phyloP scores from a whole-genome alignment of 2,888 invertebrate genomes.

The Oeneis ivallda region DNA sequence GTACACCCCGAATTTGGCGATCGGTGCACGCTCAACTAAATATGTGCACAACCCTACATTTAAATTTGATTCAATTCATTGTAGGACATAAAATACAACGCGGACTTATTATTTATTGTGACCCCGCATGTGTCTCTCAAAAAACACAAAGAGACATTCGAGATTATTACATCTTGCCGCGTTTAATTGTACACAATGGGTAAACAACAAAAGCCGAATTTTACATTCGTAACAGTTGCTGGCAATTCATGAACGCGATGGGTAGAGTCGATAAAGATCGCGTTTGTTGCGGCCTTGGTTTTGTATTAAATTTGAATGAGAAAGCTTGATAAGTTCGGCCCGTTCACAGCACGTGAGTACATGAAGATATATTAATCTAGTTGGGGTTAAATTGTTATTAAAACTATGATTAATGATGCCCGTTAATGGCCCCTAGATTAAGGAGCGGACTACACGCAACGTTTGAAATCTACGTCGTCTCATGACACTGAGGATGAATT shows the following conservation, averaged over 20 bases:
- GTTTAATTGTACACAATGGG: constrained; percentile 79
- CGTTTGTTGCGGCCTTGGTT: constrained; percentile 70
- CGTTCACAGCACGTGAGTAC: constrained; percentile 63
- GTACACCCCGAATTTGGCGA: constrained; percentile 77
- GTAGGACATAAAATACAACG: constrained; percentile 60
- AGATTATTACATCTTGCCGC: constrained; percentile 79
- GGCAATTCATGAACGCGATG: constrained; percentile 51
- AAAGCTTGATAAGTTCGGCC: constrained; percentile 63
- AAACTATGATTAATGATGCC: constrained; percentile 79
- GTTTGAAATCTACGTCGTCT: constrained; percentile 66
- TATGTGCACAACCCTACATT: constrained; percentile 73
- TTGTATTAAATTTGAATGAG: constrained; percentile 76
- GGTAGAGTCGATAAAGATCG: constrained; percentile 49
- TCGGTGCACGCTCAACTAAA: constrained; percentile 67
- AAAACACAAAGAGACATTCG: constrained; percentile 75
- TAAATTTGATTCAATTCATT: constrained; percentile 76
- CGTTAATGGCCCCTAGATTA: constrained; percentile 77
- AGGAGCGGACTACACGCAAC: constrained; percentile 73
- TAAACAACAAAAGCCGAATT: constrained; percentile 71
- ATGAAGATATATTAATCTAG: constrained; percentile 81
- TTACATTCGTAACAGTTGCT: constrained; percentile 74
- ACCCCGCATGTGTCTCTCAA: constrained; percentile 76
- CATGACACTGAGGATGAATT: constrained; percentile 70
- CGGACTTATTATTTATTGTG: constrained; percentile 68
- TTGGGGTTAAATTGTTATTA: constrained; percentile 81